Conservation (phyloP, 2,113 vertebrate genomes). For the Panurus biarmicus region DNA sequence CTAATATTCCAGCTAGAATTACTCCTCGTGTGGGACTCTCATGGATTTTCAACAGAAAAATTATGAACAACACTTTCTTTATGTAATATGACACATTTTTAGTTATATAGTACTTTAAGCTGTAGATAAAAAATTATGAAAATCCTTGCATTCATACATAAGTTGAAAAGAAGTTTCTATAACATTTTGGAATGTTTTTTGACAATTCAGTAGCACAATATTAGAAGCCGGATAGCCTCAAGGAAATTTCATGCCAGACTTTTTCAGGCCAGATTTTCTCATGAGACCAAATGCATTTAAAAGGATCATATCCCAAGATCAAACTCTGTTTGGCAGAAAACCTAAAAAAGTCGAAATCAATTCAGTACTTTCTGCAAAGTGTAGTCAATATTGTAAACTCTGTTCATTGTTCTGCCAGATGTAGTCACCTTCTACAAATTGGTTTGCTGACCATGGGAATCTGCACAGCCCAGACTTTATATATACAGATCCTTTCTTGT, state of each 20-base stretch:
- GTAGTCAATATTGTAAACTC: neutral
- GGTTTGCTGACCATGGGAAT: neutral
- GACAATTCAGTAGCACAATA: neutral
- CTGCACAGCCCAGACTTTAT: neutral
- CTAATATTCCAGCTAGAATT: neutral
- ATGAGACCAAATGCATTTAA: neutral
- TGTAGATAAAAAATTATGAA: neutral
- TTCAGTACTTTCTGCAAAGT: neutral
- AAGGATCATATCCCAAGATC: neutral
- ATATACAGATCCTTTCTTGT: neutral
- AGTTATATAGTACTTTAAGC: neutral
- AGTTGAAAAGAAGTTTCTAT: neutral
- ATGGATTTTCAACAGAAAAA: neutral
- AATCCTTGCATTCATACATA: neutral
- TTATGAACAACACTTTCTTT: neutral
- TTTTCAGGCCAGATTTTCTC: neutral
- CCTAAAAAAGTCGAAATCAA: neutral
- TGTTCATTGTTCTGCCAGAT: neutral
- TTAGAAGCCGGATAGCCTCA: neutral
- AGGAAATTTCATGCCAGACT: neutral
- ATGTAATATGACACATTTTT: neutral
- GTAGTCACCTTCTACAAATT: neutral
- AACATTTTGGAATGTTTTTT: neutral
- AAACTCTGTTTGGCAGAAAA: neutral
- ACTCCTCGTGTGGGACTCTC: neutral